A percentile compares a stretch with the other conserved stretches of the same genome.
phyloP scores from a whole-genome alignment of 1,140 invertebrate species.

The Drosophila pruinosa region DNA sequence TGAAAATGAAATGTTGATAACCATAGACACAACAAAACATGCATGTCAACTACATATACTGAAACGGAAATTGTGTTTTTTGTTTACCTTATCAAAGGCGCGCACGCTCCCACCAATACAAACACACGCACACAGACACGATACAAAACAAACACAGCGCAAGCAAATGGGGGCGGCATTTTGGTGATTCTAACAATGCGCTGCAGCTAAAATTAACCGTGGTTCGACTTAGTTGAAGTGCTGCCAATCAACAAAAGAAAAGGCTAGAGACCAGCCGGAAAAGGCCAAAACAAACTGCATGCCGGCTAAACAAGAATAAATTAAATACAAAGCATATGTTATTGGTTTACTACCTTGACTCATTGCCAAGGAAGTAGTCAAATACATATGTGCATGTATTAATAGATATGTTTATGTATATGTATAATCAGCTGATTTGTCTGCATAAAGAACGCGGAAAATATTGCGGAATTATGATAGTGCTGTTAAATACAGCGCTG shows the following conservation, averaged over 20 bases:
- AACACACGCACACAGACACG: constrained; percentile 19
- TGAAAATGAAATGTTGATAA: constrained; percentile 69
- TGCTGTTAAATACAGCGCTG: not conserved
- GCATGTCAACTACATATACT: constrained; percentile 35
- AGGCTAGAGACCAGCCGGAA: not conserved
- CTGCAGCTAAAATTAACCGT: constrained; percentile 12
- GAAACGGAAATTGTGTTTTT: constrained; percentile 59
- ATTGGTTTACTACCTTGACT: not conserved
- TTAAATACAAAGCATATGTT: not conserved
- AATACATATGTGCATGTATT: not conserved
- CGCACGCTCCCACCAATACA: constrained; percentile 30
- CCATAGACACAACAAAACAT: constrained; percentile 63
- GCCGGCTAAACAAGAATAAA: not conserved
- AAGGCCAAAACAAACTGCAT: not conserved
- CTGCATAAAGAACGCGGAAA: constrained; percentile 2
- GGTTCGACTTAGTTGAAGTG: not conserved
- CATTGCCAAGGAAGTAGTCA: constrained; percentile 3
- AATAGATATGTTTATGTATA: not conserved
- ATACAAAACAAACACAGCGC: constrained; percentile 51
- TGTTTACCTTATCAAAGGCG: constrained; percentile 68
- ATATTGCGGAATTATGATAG: not conserved
- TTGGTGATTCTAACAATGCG: not conserved
- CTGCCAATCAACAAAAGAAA: not conserved
- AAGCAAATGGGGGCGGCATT: constrained; percentile 40
- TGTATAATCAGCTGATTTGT: constrained; percentile 3